phyloP scores from a whole-genome alignment of 2,888 invertebrate genomes.

The Coelinius sp. region DNA sequence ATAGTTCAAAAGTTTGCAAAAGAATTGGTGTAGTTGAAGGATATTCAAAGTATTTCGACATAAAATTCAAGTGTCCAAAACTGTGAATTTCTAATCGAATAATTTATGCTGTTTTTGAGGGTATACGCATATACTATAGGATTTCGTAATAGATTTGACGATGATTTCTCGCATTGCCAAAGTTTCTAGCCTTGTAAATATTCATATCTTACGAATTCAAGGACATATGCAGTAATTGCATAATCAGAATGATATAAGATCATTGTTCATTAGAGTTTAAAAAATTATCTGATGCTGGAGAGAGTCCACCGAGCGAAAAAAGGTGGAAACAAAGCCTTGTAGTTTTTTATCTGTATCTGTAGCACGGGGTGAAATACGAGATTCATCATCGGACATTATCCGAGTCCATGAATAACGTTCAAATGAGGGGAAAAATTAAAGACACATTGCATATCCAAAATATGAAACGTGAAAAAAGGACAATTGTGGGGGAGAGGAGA shows the following conservation, averaged over 20 bases:
- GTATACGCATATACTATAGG: neutral
- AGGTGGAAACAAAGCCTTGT: too few species aligned
- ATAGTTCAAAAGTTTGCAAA: neutral
- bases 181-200: neutral
- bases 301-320: too few species aligned
- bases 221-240: neutral
- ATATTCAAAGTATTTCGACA: neutral
- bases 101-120: neutral
- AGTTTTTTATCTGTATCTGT: too few species aligned
- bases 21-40: neutral
- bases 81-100: slow-evolving; percentile 11
- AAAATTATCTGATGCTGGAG: neutral
- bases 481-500: slow-evolving; percentile 26
- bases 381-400: too few species aligned
- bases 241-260: neutral
- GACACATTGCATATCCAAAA: too few species aligned
- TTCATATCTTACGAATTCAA: neutral
- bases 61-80: neutral
- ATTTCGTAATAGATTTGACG: slow-evolving; percentile 15
- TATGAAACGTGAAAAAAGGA: slow-evolving; percentile 22
- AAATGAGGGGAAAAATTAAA: too few species aligned
- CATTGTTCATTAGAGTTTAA: neutral
- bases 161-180: slow-evolving; percentile 2
- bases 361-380: too few species aligned
- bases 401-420: too few species aligned